phyloP scores from a whole-genome alignment of 2,113 vertebrate species.

The Nematolebias whitei region DNA sequence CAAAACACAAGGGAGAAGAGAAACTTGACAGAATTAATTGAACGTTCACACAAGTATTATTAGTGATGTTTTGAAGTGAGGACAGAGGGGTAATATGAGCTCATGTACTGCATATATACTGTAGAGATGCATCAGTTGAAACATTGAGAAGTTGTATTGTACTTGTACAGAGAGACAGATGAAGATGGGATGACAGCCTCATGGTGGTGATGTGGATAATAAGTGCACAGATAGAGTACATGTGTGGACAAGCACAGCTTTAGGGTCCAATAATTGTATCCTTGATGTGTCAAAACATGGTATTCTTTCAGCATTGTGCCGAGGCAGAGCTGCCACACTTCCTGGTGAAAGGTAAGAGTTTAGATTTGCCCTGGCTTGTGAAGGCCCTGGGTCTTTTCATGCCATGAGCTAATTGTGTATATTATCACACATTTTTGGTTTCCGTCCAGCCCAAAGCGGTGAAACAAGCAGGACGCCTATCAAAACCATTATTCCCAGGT shows the following conservation, averaged over 20 bases:
- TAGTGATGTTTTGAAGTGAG: conserved; percentile 68
- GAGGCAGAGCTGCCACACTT: conserved; percentile 54
- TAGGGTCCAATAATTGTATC: conserved; percentile 91
- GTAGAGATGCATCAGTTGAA: conserved; percentile 21
- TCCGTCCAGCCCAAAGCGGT: conserved; percentile 59
- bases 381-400: conserved; percentile 59
- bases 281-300: conserved; percentile 90
- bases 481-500: conserved; percentile 96
- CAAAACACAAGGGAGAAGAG: conserved; percentile 56
- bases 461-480: conserved; percentile 87
- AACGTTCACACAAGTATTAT: conserved; percentile 69
- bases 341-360: conserved; percentile 60
- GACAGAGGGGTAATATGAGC: conserved; percentile 51
- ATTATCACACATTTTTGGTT: conserved; percentile 73
- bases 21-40: conserved; percentile 60
- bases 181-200: conserved; percentile 15
- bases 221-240: conserved; percentile 81
- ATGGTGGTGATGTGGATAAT: conserved; percentile 34
- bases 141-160: conserved; percentile 24
- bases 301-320: conserved; percentile 41
- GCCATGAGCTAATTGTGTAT: conserved; percentile 77
- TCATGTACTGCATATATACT: conserved; percentile 7
- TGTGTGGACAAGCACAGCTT: conserved; percentile 93
- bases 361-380: conserved; percentile 72
- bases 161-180: background rate